phyloP scores from a whole-genome alignment of 2,888 invertebrate species.

The Campoplex nolae region DNA sequence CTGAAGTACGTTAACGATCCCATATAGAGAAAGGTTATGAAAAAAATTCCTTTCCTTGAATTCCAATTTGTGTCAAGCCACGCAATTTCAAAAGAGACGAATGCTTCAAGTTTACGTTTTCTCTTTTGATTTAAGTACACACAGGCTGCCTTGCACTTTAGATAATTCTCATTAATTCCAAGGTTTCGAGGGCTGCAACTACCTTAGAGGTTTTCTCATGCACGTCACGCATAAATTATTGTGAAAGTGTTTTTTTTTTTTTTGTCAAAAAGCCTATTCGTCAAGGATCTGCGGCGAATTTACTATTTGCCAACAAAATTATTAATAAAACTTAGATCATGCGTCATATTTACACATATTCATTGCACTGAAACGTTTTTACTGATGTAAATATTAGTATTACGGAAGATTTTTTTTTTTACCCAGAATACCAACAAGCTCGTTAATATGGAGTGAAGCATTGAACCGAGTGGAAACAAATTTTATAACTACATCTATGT shows the following conservation, averaged over 20 bases:
- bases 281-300: background rate
- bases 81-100: constrained; percentile 22
- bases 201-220: background rate
- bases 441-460: background rate
- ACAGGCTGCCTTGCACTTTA: constrained; percentile 36
- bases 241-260: background rate
- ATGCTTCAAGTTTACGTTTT: constrained; percentile 34
- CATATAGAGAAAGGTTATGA: background rate
- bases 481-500: background rate
- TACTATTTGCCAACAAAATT: background rate
- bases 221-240: background rate
- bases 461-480: background rate
- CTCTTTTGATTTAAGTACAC: constrained; percentile 5
- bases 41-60: constrained; percentile 15
- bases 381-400: background rate
- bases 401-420: background rate
- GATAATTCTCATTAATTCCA: constrained; percentile 44
- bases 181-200: constrained; percentile 17
- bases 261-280: background rate
- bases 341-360: background rate
- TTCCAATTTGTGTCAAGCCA: constrained; percentile 34
- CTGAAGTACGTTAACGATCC: constrained; percentile 13
- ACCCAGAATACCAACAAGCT: background rate
- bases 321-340: background rate
- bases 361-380: background rate